Base-by-base conservation (phyloP, 2,888 invertebrate genomes). In the Scaptodrosophila latifasciaeformis region DNA sequence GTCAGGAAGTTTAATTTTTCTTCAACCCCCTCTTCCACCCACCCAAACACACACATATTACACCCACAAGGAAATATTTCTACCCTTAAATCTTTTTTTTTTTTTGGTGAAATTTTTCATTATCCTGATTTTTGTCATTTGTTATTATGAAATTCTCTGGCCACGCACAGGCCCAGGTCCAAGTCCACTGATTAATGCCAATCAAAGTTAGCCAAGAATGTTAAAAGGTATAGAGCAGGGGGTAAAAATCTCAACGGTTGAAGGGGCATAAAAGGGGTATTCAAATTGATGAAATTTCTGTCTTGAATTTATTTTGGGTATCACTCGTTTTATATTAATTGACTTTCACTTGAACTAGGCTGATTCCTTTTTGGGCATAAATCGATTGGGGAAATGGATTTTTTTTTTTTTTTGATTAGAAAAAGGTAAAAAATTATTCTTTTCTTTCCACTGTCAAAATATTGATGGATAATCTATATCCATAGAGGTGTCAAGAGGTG, bases 351-450 rank as follows among this genome's bases (percentile, higher is more conserved):
- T 46, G n/a, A n/a, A n/a, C n/a, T n/a, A 43, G 29, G 46, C 29
- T 42, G 21, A 13, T 34, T 2, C 1, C 15, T 34, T 13, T 34
- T 34, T 7, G 24, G 5, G 39, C 31, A 49, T 37, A 56, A 62
- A 50, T 64, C 46, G 54, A 46, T 45, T 63, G 49, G 46, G 57
- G 52, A 63, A 62, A 48, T 58, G 34, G 57, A 29, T 18, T 39
- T 46, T 46, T 18, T 13, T 37, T 37, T 24, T 24, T 24, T n/a
- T n/a, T n/a, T n/a, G n/a, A n/a, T n/a, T n/a, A n/a, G n/a, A n/a
- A n/a, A n/a, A n/a, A n/a, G n/a, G n/a, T n/a, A n/a, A n/a, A n/a
- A n/a, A n/a, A n/a, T n/a, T n/a, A n/a, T n/a, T n/a, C n/a, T n/a
- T n/a, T n/a, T n/a, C n/a, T n/a, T n/a, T n/a, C n/a, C n/a, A n/a